These are phyloP conservation scores for Gobionotothen gibberifrons DNA, from an alignment of 2,797 vertebrate species.

Conservation along the genomic window DNA sequence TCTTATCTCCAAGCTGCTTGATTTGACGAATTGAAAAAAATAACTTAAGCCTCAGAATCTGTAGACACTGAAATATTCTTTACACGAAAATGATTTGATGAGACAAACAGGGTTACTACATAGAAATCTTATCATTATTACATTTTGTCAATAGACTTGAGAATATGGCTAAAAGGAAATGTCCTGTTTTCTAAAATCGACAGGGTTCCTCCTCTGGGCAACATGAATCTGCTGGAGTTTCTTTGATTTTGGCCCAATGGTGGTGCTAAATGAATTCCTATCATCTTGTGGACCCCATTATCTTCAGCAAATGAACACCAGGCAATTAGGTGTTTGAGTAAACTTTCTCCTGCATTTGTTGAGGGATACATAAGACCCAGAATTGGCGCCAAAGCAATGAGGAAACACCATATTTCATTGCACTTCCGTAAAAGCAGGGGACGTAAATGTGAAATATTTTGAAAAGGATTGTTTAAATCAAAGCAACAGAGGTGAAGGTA, in stretches of 20 bases:
- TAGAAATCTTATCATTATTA: too few relatives aligned
- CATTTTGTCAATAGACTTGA: neutral
- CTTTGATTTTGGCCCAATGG: neutral
- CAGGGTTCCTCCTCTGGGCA: neutral
- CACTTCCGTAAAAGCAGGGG: neutral
- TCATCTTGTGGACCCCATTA: neutral
- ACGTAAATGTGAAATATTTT: neutral
- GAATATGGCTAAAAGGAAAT: neutral
- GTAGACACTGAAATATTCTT: neutral
- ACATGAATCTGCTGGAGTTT: neutral
- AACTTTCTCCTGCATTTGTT: neutral
- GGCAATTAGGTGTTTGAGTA: constrained; percentile 1
- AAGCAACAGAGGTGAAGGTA: neutral
- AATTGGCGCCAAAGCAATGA: neutral
- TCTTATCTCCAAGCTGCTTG: neutral
- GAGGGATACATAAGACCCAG: neutral
- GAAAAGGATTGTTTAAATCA: neutral
- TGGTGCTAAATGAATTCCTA: neutral
- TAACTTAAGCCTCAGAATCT: neutral
- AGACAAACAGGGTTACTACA: neutral
- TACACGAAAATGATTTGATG: neutral
- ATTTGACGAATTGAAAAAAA: neutral
- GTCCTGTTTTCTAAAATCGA: neutral
- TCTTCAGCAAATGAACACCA: neutral
- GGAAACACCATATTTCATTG: neutral